Conservation (phyloP, 2,888 invertebrate genomes). For the Lydus trimaculatus region DNA sequence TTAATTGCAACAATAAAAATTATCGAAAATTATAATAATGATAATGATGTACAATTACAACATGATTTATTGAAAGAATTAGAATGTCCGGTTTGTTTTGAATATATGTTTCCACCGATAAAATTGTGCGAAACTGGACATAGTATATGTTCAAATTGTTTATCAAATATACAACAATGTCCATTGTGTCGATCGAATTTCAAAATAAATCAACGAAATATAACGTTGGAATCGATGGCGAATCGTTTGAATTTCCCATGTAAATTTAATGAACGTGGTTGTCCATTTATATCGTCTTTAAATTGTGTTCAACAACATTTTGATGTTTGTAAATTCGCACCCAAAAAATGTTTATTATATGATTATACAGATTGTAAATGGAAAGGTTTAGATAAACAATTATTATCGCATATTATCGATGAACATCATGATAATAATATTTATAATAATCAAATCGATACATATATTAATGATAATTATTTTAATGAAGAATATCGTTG, state of each 20-base stretch:
- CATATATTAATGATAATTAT: slow-evolving; percentile 31
- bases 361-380: slow-evolving; percentile 37
- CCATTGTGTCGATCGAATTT: slow-evolving; percentile 48
- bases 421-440: slow-evolving; percentile 49
- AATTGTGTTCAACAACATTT: slow-evolving; percentile 42
- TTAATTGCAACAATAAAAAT: slow-evolving; percentile 40
- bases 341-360: slow-evolving; percentile 40
- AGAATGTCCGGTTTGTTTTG: slow-evolving; percentile 55
- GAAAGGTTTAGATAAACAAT: slow-evolving; percentile 9
- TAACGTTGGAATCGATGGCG: slow-evolving; percentile 49
- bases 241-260: slow-evolving; percentile 50
- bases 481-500: slow-evolving; percentile 32
- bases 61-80: slow-evolving; percentile 36
- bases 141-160: slow-evolving; percentile 52
- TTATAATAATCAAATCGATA: slow-evolving; percentile 41
- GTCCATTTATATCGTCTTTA: slow-evolving; percentile 40
- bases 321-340: slow-evolving; percentile 36
- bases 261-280: slow-evolving; percentile 45
- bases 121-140: slow-evolving; percentile 53
- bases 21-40: slow-evolving; percentile 5
- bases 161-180: slow-evolving; percentile 42
- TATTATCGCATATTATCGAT: slow-evolving; percentile 64
- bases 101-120: slow-evolving; percentile 55
- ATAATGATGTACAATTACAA: background rate
- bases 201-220: slow-evolving; percentile 47